Base-by-base conservation (phyloP, 2,797 vertebrate genomes). In the Triplophysa yarkandensis region DNA sequence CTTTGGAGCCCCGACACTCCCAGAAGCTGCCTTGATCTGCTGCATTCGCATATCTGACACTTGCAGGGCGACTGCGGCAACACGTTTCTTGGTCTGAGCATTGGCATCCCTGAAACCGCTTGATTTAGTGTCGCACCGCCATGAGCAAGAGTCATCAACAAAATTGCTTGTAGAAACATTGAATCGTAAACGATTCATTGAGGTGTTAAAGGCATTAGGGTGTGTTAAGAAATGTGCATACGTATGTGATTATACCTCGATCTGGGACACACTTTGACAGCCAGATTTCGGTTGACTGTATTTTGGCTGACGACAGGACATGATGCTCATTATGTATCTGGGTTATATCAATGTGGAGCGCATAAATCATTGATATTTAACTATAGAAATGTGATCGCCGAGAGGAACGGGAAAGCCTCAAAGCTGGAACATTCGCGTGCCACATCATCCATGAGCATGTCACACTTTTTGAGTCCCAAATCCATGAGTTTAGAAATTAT, bases 301-400 rank as follows among this genome's bases (percentile, higher is more conserved):
- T 43, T 54, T 57, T 54, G 41, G 46, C 52, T 39, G 61, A 66
- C 17, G 34, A 44, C 46, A 41, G 17, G 63, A 68, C 48, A 68
- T 39, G 60, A 74, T 39, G 41, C 60, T 68, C 64, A 43, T 55
- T 69, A 74, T 68, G 70, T 63, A 78, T 73, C 68, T 81, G 62
- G 58, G 68, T 77, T 66, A 70, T 17, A 66, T 79, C 25, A 44
- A 76, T 65, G 44, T 76, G 28, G 61, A 73, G 61, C 54, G 66
- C 71, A 68, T 72, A 34, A 69, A 77, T 63, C 55, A 58, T 70
- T 79, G 36, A 77, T 54, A 44, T 52, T 55, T 65, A 44, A 65
- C 62, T 64, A 68, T 71, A 39, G 66, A 73, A 65, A 64, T 13
- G 14, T 44, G 21, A 67, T 54, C 41, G 27, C 28, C 41, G 27